Conservation (phyloP, 2,888 invertebrate species). For the Empis livida region DNA sequence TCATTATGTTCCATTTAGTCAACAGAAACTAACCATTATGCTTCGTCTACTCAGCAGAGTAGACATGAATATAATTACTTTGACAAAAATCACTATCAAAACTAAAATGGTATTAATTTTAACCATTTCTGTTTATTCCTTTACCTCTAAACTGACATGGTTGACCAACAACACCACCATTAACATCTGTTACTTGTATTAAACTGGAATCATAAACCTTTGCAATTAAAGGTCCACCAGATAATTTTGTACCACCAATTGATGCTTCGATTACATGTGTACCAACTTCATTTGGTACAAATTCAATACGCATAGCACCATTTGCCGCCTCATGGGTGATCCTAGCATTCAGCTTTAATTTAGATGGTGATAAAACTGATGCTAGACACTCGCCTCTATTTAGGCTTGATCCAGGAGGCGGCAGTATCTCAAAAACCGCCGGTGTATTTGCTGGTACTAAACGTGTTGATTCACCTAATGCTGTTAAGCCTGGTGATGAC, state of each 20-base stretch:
- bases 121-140: not conserved
- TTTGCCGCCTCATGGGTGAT: conserved; percentile 70
- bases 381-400: conserved; percentile 46
- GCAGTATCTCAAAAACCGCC: conserved; percentile 67
- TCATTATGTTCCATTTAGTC: too few species aligned
- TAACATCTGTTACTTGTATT: conserved; percentile 88
- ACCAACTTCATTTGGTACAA: conserved; percentile 86
- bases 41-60: too few species aligned
- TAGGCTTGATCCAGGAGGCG: conserved; percentile 40
- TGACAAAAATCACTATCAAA: too few species aligned
- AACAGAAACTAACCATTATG: too few species aligned
- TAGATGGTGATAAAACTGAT: conserved; percentile 68
- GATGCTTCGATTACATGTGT: conserved; percentile 87
- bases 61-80: too few species aligned
- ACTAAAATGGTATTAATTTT: not conserved
- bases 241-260: conserved; percentile 79
- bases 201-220: conserved; percentile 91
- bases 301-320: conserved; percentile 81
- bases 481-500: conserved; percentile 61
- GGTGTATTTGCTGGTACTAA: conserved; percentile 82
- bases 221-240: conserved; percentile 80
- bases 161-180: conserved; percentile 87
- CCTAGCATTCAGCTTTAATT: conserved; percentile 67
- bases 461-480: conserved; percentile 76
- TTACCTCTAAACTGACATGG: conserved; percentile 78